Percentiles rank a stretch among this genome's conserved stretches.
Evolutionary conservation across 53 echinoderm and acorn worm genomes (phyloP).

Genomic region (Actinopyga echinites): DNA sequence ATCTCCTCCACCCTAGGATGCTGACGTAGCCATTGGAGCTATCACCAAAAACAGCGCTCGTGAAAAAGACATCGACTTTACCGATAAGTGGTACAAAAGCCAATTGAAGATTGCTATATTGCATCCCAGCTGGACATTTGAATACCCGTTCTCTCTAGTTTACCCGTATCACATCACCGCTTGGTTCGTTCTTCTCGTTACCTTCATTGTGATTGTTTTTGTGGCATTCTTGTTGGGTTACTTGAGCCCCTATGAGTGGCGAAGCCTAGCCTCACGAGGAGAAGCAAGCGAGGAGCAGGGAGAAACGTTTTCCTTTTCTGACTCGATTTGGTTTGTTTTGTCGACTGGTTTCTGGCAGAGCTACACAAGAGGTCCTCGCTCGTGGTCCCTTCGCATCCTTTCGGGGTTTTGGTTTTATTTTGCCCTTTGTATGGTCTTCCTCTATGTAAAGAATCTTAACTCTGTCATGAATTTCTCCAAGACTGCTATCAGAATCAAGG

Average conservation of each 20-base stretch:
- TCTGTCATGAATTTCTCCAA: constrained; percentile 68
- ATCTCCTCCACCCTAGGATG: constrained; percentile 61
- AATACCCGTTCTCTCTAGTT: constrained; percentile 74
- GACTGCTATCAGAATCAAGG: constrained; percentile 48
- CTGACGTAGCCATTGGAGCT: constrained; percentile 77
- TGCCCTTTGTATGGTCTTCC: constrained; percentile 64
- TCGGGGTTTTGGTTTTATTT: constrained; percentile 80
- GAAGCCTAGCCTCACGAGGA: constrained; percentile 42
- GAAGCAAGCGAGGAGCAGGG: constrained; percentile 64
- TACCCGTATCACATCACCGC: constrained; percentile 67
- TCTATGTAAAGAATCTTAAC: constrained; percentile 61
- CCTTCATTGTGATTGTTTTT: constrained; percentile 55
- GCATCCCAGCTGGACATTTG: constrained; percentile 77
- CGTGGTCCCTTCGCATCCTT: constrained; percentile 66
- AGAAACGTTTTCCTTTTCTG: constrained; percentile 55
- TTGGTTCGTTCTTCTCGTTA: constrained; percentile 72
- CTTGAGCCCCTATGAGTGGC: constrained; percentile 74
- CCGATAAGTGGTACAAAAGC: constrained; percentile 52
- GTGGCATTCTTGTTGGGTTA: constrained; percentile 57
- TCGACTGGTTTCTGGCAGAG: constrained; percentile 66
- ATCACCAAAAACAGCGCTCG: constrained; percentile 63
- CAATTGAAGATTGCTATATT: constrained; percentile 68
- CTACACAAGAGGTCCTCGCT: constrained; percentile 61
- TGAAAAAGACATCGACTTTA: constrained; percentile 77
- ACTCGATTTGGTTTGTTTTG: constrained; percentile 55